A percentile compares a stretch with the other conserved stretches of the same genome.
phyloP scores from a whole-genome alignment of 2,888 invertebrate genomes.

The Dioctria rufipes region DNA sequence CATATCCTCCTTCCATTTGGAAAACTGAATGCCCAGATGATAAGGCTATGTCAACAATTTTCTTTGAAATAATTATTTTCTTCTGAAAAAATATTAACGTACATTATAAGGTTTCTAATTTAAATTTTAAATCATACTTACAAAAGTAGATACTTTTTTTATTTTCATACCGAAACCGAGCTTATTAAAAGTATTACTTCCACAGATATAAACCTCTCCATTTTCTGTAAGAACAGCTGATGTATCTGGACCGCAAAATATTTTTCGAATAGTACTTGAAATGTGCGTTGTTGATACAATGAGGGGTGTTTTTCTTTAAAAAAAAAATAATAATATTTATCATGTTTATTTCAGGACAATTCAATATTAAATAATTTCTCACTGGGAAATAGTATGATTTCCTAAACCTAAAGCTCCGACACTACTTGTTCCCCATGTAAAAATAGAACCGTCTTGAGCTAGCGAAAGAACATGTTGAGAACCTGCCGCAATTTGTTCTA shows the following conservation, averaged over 20 bases:
- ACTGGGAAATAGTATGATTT: conserved; percentile 66
- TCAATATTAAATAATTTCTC: conserved; percentile 56
- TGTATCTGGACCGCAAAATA: conserved; percentile 77
- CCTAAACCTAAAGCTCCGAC: conserved; percentile 75
- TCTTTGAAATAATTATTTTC: conserved; percentile 73
- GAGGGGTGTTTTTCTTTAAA: conserved; percentile 65
- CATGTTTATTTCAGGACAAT: neutral
- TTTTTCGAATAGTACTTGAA: conserved; percentile 72
- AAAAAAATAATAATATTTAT: neutral
- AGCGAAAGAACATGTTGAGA: conserved; percentile 77
- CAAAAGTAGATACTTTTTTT: conserved; percentile 67
- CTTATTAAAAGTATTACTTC: conserved; percentile 77
- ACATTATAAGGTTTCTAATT: conserved; percentile 36
- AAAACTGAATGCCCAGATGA: conserved; percentile 77
- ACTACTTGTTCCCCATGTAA: conserved; percentile 77
- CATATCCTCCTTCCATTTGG: conserved; percentile 76
- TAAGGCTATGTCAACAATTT: conserved; percentile 75
- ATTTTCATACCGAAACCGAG: conserved; percentile 74
- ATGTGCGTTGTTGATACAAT: conserved; percentile 68
- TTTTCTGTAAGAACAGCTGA: conserved; percentile 76
- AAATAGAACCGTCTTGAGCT: conserved; percentile 76
- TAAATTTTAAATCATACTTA: conserved; percentile 56
- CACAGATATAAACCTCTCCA: conserved; percentile 77
- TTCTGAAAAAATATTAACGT: conserved; percentile 63
- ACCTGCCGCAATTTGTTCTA: conserved; percentile 76